Conservation (phyloP, 2,888 invertebrate genomes). For the Aleiodes leptofemur region DNA sequence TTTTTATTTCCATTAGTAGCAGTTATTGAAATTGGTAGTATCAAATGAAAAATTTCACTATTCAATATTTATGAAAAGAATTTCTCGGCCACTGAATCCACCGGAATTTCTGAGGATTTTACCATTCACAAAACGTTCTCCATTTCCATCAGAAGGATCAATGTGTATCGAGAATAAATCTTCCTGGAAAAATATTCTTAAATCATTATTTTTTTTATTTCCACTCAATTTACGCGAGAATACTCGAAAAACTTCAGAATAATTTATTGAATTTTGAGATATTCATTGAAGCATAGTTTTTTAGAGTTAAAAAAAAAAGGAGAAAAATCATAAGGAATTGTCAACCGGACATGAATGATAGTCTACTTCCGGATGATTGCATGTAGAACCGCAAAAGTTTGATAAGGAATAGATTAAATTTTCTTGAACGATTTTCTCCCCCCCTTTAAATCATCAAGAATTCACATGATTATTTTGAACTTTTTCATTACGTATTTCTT, state of each 20-base stretch:
- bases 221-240: neutral
- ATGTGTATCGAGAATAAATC: no score
- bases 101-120: no score
- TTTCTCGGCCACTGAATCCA: no score
- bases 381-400: slow-evolving; percentile 23
- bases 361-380: slow-evolving; percentile 31
- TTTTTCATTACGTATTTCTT: neutral
- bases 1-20: no score
- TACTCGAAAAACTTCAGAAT: neutral
- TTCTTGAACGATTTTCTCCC: neutral
- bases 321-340: slow-evolving; percentile 10
- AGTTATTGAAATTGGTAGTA: no score
- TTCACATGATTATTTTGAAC: slow-evolving; percentile 3
- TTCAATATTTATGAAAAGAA: no score
- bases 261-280: neutral
- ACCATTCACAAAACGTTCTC: neutral
- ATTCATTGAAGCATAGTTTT: no score
- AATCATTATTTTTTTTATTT: neutral
- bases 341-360: slow-evolving; percentile 12
- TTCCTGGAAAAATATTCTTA: no score
- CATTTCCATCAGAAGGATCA: neutral
- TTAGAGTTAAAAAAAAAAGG: neutral
- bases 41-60: no score
- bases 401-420: slow-evolving; percentile 19
- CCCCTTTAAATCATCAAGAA: neutral